Evolutionary conservation across 2,888 invertebrate species (phyloP).

Genomic region (Microctonus aethiopoides): DNA sequence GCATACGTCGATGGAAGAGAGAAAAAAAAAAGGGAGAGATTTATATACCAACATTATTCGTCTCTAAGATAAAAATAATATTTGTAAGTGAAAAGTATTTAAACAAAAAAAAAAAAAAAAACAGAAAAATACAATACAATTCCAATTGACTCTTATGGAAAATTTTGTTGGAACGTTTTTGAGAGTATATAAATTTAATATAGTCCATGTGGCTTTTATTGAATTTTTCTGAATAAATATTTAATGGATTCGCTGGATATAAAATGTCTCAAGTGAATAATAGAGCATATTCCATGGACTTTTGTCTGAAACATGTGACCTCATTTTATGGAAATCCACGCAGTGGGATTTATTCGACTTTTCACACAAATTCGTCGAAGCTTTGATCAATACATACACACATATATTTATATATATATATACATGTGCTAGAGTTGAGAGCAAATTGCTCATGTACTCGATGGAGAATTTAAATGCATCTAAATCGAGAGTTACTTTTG

Average conservation of each 20-base stretch:
- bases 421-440: neutral
- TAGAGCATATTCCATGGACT: slow-evolving; percentile 14
- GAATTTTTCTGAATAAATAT: slow-evolving; percentile 18
- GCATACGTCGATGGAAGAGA: neutral
- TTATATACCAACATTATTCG: neutral
- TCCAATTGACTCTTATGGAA: neutral
- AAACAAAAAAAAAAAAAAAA: too few species aligned
- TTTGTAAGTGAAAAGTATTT: too few species aligned
- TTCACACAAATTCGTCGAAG: slow-evolving; percentile 21
- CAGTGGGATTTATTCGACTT: neutral
- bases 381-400: slow-evolving; percentile 6
- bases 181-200: neutral
- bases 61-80: slow-evolving; percentile 3
- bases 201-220: slow-evolving; percentile 3
- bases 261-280: slow-evolving; percentile 19
- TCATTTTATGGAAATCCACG: slow-evolving; percentile 30
- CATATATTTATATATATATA: neutral
- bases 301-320: slow-evolving; percentile 31
- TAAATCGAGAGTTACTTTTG: slow-evolving; percentile 19
- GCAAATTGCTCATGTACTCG: slow-evolving; percentile 25
- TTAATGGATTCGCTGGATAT: slow-evolving; percentile 16
- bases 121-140: too few species aligned
- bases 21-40: neutral
- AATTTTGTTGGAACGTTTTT: neutral
- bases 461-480: slow-evolving; percentile 36